A percentile compares a stretch with the other conserved stretches of the same genome.
Evolutionary conservation across 92 coral and sea anemone genomes (phyloP).

Genomic region (Phenganax marumi): DNA sequence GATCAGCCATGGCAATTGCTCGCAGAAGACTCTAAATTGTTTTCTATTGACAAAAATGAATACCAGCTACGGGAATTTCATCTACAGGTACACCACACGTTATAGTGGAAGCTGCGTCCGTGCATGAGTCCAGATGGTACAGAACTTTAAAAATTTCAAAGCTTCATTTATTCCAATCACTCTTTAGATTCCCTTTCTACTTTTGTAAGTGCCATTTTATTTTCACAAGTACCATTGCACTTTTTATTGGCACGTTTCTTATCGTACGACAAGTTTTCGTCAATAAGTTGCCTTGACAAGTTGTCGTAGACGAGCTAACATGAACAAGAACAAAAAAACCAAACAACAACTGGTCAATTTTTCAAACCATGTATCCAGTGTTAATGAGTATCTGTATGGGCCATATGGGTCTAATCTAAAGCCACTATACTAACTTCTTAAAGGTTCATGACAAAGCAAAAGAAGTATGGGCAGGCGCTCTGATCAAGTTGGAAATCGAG

Average conservation of each 20-base stretch:
- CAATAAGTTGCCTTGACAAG: too few relatives aligned
- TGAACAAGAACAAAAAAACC: too few relatives aligned
- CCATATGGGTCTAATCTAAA: background rate
- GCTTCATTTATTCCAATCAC: too few relatives aligned
- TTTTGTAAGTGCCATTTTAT: too few relatives aligned
- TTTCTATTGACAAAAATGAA: background rate
- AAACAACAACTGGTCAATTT: background rate
- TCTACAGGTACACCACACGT: background rate
- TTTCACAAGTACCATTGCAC: too few relatives aligned
- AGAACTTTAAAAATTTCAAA: too few relatives aligned
- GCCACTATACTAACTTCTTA: background rate
- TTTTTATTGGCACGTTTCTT: too few relatives aligned
- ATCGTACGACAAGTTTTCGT: too few relatives aligned
- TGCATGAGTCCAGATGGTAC: too few relatives aligned
- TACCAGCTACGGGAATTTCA: background rate
- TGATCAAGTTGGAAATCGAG: constrained; percentile 4
- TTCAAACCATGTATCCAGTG: background rate
- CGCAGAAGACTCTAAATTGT: background rate
- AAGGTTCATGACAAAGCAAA: background rate
- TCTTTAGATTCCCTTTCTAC: too few relatives aligned
- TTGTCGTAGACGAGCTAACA: too few relatives aligned
- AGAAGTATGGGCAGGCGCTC: constrained; percentile 22
- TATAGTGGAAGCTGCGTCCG: too few relatives aligned
- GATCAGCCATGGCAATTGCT: background rate
- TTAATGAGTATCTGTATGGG: background rate